Percentiles rank a stretch among this genome's conserved stretches.
Conservation (phyloP, 2,113 vertebrate genomes). For the Cercocebus atys region DNA sequence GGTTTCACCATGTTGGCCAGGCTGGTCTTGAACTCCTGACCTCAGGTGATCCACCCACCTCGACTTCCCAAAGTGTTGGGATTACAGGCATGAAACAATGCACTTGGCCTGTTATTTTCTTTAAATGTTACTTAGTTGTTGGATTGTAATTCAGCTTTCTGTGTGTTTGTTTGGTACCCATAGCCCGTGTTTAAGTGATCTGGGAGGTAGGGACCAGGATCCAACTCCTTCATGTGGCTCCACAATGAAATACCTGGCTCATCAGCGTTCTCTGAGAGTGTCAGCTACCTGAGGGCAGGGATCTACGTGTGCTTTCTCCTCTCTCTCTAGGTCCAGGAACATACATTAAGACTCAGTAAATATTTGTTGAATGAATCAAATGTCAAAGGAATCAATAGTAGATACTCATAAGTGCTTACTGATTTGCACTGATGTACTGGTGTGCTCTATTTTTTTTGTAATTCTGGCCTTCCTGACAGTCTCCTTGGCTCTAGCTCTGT, state of each 20-base stretch:
- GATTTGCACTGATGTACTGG: not conserved
- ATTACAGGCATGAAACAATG: too few relatives aligned
- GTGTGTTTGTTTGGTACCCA: not conserved
- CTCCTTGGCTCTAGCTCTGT: not conserved
- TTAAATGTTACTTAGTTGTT: not conserved
- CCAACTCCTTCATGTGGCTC: not conserved
- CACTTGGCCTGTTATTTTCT: not conserved
- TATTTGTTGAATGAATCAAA: not conserved
- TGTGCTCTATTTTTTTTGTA: not conserved
- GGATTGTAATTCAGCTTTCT: not conserved
- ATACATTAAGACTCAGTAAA: not conserved
- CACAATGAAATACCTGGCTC: not conserved
- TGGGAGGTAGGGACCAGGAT: not conserved
- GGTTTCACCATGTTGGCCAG: too few relatives aligned
- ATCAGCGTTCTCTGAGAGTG: not conserved
- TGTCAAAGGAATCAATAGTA: not conserved
- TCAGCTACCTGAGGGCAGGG: not conserved
- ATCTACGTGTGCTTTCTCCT: not conserved
- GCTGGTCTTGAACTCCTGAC: too few relatives aligned
- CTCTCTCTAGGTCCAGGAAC: not conserved
- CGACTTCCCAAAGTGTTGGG: too few relatives aligned
- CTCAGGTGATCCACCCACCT: too few relatives aligned
- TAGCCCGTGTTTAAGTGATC: not conserved
- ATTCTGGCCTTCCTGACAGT: not conserved
- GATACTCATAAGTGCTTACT: not conserved